Base-by-base conservation (phyloP, 2,797 vertebrate genomes). In the Spheniscus humboldti region DNA sequence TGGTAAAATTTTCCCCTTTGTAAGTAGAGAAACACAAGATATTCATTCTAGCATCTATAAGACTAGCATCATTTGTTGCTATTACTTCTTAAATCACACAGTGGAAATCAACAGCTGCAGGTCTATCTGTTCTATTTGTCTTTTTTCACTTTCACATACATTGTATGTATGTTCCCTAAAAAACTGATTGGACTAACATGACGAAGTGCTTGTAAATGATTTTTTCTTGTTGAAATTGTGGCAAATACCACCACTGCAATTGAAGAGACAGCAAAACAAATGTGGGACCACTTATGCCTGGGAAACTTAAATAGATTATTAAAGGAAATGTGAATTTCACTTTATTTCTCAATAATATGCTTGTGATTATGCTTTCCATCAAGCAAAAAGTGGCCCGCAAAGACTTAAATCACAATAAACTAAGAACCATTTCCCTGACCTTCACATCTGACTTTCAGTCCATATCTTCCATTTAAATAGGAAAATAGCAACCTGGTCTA, bases 371-470 rank as follows among this genome's bases (percentile, higher is more conserved):
- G 7, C 28, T 84, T 91, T 88, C 22, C 43, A 64, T 91, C 59
- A 62, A 62, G 78, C 7, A 78, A 92, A 87, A 94, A 50, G 4
- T 71, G n/a, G 7, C n/a, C 30, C 11, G 18, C 41, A 50, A 86
- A 94, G 33, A 66, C 86, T 92, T 92, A 95, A 92, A 83, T 88
- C 92, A 77, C 31, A 59, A 56, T 50, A 91, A 94, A 84, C 75
- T 64, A 82, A 94, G 86, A 97, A 68, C 76, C 18, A 31, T 88
- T 96, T 95, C 67, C 75, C 28, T 97, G 98, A 97, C 98, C 97
- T 97, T 97, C 96, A 97, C 81, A 96, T 88, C 76, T 95, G 96
- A 97, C 98, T 98, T 98, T 97, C 95, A 97, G 92, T 97, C 88
- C 11, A 11, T 94, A 97, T 91, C 96, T 97, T 75, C 94, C 96